A percentile compares a stretch with the other conserved stretches of the same genome.
Conservation (phyloP, 2,797 vertebrate species). For the Ptychadena robeensis region DNA sequence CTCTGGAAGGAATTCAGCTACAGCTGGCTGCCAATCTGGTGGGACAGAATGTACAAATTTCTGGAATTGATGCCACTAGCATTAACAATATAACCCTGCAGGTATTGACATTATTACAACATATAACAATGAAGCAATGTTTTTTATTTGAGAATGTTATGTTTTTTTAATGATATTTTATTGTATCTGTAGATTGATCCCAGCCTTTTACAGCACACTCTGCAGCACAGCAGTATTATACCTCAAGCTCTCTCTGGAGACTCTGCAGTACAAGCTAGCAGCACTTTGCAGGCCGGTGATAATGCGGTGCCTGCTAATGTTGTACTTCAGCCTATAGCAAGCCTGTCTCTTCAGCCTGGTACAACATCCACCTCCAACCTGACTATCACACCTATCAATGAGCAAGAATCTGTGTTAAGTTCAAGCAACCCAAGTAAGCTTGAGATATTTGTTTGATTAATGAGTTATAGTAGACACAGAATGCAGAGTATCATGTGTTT, state of each 20-base stretch:
- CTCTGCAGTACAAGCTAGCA: conserved; percentile 75
- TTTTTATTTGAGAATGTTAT: neutral
- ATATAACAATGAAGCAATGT: neutral
- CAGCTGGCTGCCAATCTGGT: conserved; percentile 92
- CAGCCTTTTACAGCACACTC: conserved; percentile 91
- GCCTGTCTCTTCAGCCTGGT: conserved; percentile 85
- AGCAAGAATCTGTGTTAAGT: conserved; percentile 82
- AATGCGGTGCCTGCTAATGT: conserved; percentile 84
- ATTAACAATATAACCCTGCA: conserved; percentile 98
- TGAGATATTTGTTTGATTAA: neutral
- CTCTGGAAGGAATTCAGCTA: conserved; percentile 94
- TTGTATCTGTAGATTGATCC: conserved; percentile 86
- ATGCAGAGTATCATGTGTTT: no score
- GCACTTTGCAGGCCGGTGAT: conserved; percentile 80
- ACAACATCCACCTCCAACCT: conserved; percentile 81
- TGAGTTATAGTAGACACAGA: no score
- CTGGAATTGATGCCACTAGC: conserved; percentile 90
- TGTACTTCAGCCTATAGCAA: conserved; percentile 90
- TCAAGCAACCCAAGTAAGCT: conserved; percentile 75
- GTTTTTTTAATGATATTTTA: neutral
- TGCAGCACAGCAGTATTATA: conserved; percentile 86
- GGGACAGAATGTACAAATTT: conserved; percentile 96
- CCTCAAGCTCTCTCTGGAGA: conserved; percentile 86
- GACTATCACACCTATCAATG: conserved; percentile 82
- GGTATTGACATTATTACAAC: conserved; percentile 71